Conservation (phyloP, 1,140 invertebrate genomes). For the Brachionus sp. region DNA sequence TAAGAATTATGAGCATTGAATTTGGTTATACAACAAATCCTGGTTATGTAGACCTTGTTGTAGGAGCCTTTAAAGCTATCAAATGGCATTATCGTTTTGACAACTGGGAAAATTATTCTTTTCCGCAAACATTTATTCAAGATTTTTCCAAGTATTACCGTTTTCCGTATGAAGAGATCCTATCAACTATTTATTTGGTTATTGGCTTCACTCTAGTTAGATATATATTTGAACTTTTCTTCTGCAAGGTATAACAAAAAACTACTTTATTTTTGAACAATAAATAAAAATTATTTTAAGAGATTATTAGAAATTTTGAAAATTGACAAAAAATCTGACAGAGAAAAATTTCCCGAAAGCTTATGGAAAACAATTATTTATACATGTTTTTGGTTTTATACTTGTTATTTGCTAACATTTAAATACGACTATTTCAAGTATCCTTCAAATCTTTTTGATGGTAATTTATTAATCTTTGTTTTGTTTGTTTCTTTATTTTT, state of each 20-base stretch:
- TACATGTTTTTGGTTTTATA: slow-evolving; percentile 51
- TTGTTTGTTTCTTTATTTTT: not conserved
- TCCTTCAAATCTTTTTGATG: slow-evolving; percentile 52
- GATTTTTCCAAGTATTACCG: not conserved
- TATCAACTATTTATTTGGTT: not conserved
- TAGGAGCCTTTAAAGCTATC: not conserved
- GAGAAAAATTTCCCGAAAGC: slow-evolving; percentile 55
- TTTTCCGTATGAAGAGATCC: not conserved
- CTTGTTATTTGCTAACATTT: slow-evolving; percentile 52
- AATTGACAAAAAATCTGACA: slow-evolving; percentile 4
- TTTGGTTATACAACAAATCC: slow-evolving; percentile 26
- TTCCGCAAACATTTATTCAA: slow-evolving; percentile 15
- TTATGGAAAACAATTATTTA: slow-evolving; percentile 57
- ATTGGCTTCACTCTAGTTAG: not conserved
- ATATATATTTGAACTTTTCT: slow-evolving; percentile 20
- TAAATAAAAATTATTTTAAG: not conserved
- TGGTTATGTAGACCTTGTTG: not conserved
- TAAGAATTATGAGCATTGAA: slow-evolving; percentile 16
- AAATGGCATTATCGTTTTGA: slow-evolving; percentile 16
- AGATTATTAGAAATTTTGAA: not conserved
- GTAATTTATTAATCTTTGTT: slow-evolving; percentile 47
- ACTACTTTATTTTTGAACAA: not conserved
- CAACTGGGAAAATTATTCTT: slow-evolving; percentile 14
- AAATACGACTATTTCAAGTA: slow-evolving; percentile 51
- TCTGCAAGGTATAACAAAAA: not conserved